Base-by-base conservation (phyloP, 2,888 invertebrate genomes). In the Oscheius sp. region DNA sequence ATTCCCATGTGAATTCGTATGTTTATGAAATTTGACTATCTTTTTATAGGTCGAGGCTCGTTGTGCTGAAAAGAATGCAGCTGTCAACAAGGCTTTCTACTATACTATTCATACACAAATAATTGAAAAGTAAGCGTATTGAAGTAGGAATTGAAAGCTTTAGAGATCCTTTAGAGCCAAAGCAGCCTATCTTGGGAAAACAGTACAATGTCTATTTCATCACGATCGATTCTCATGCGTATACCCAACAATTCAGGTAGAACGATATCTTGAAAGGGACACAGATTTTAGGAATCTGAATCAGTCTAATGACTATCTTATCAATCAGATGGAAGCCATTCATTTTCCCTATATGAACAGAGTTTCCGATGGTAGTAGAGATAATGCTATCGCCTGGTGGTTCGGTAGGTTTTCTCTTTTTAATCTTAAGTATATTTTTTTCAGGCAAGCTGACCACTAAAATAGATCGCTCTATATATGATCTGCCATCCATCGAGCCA, bases 151-250 rank as follows among this genome's bases (percentile, higher is more conserved):
- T 47, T 20, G 8, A 5, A 5, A 4, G 3, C 22, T 47, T 51
- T 51, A 32, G 30, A n/a, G 30, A 32, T 9, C 9, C 14, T 6
- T 14, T 14, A 20, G 51, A 51, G 17, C 51, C 51, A 2, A 32
- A 28, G 22, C 6, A 24, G 8, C 26, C 47, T 22, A 12, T 24
- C 2, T 24, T 47, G 2, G 47, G 47, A 2, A 47, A 51, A 14
- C 28, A 14, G 30, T 51, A 51, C 30, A 51, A 26, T 32, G 51
- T 51, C n/a, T 51, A 51, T 51, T 51, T 51, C n/a, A 51, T 51
- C 4, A 32, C 32, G 26, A n/a, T 51, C 14, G 51, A 51, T 28
- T 51, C 51, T 14, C 51, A 51, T 14, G 51, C 51, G 2, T 32
- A 51, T 32, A 51, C 30, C 30, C 51, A 51, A 26, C 28, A 32